Percentiles rank a stretch among this genome's conserved stretches.
Conservation (phyloP, 2,797 vertebrate genomes). For the Anabacerthia variegaticeps region DNA sequence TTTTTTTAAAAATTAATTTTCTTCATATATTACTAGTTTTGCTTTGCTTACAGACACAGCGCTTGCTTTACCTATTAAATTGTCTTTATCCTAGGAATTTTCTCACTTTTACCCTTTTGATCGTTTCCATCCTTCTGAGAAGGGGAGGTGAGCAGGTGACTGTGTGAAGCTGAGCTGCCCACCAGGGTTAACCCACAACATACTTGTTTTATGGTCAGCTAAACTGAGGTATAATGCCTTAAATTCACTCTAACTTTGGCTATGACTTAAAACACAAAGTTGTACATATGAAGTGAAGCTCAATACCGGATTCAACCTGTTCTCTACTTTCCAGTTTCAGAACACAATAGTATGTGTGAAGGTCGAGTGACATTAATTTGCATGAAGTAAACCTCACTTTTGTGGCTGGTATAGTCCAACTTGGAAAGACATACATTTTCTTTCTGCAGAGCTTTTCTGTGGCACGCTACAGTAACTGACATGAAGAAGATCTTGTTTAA, state of each 20-base stretch:
- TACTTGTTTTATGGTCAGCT: background rate
- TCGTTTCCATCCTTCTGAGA: fast-evolving
- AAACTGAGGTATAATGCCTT: background rate
- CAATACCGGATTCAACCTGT: background rate
- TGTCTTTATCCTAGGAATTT: background rate
- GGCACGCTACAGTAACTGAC: background rate
- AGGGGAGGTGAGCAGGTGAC: background rate
- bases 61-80: background rate
- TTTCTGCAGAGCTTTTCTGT: background rate
- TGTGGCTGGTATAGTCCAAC: background rate
- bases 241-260: background rate
- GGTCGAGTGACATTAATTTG: background rate
- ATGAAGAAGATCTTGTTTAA: background rate
- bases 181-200: background rate
- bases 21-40: background rate
- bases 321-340: background rate
- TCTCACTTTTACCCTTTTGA: background rate
- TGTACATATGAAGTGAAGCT: background rate
- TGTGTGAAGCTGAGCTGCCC: background rate
- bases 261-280: background rate
- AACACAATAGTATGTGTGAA: background rate
- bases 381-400: background rate
- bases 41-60: background rate
- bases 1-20: background rate
- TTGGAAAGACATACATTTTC: background rate